Percentiles rank a stretch among this genome's conserved stretches.
These are phyloP conservation scores for Pinna nobilis DNA, from an alignment of 1,140 invertebrate species.

Conservation along the genomic window DNA sequence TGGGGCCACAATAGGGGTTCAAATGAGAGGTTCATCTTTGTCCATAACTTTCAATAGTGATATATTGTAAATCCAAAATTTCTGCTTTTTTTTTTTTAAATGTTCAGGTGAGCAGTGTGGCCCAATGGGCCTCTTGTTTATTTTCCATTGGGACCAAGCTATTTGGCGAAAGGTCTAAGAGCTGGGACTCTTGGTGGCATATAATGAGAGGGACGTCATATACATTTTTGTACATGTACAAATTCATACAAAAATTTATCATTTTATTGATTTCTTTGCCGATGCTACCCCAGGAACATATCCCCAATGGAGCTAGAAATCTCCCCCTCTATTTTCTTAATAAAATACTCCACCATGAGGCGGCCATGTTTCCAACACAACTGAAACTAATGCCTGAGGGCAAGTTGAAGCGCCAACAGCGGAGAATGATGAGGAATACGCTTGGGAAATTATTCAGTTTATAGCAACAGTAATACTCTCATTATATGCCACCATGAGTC, in stretches of 20 bases:
- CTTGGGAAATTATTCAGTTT: background rate
- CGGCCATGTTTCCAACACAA: background rate
- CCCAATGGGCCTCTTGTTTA: no score
- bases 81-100: no score
- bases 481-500: background rate
- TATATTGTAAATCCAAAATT: no score
- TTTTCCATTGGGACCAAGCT: conserved; percentile 20
- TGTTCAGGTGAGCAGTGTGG: no score
- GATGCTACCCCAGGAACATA: background rate
- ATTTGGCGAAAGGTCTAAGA: conserved; percentile 1
- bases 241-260: no score
- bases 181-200: background rate
- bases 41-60: no score
- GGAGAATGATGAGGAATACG: background rate
- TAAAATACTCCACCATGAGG: background rate
- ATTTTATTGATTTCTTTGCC: background rate
- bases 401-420: background rate
- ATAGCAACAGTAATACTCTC: background rate
- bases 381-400: background rate
- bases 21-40: no score
- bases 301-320: background rate
- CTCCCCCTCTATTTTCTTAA: background rate
- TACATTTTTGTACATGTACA: no score
- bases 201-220: background rate
- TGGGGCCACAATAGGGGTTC: no score